phyloP scores from a whole-genome alignment of 2,113 vertebrate genomes.

The Lophochroa leadbeateri region DNA sequence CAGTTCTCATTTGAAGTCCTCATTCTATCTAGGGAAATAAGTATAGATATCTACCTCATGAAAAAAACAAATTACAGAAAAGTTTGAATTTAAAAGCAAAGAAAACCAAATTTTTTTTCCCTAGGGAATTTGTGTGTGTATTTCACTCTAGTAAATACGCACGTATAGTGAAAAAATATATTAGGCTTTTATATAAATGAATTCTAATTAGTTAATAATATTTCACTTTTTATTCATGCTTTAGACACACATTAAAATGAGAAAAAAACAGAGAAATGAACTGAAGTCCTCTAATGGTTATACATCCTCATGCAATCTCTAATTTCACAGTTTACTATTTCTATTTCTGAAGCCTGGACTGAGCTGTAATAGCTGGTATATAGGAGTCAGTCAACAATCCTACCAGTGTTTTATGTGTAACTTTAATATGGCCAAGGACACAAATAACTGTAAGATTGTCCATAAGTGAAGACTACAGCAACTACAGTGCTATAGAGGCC shows the following conservation, averaged over 20 bases:
- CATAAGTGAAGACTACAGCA: neutral
- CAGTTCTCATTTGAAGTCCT: neutral
- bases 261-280: neutral
- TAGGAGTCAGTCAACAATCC: neutral
- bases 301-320: neutral
- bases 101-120: fast-evolving
- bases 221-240: neutral
- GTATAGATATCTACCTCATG: neutral
- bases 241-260: neutral
- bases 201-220: neutral
- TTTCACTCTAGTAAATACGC: neutral
- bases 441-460: neutral
- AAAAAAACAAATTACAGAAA: neutral
- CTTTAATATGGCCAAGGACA: neutral
- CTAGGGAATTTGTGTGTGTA: neutral
- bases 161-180: neutral
- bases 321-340: neutral
- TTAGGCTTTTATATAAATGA: neutral
- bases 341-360: neutral
- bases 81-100: neutral
- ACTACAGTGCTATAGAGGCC: neutral
- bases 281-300: neutral
- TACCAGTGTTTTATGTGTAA: neutral
- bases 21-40: neutral
- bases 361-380: neutral